Conservation (phyloP, 2,797 vertebrate species). For the Stomatorhinus walkeri region DNA sequence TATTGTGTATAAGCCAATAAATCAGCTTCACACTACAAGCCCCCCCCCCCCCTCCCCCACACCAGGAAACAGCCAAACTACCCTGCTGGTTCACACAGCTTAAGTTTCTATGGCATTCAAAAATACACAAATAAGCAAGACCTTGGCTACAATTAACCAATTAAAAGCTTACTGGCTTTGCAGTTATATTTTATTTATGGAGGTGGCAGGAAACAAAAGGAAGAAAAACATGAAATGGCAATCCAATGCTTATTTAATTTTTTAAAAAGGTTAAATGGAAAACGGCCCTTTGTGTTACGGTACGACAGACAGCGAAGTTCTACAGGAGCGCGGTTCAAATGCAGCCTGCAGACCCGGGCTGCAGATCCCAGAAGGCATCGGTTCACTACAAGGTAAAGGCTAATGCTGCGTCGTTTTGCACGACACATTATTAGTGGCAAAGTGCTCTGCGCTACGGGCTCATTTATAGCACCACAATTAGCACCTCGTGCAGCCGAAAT, state of each 20-base stretch:
- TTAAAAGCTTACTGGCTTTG: background rate
- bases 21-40: background rate
- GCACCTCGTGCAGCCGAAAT: background rate
- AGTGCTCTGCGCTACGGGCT: background rate
- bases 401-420: background rate
- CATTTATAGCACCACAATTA: background rate
- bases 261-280: background rate
- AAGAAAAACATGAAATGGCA: background rate
- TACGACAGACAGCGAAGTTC: background rate
- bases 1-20: background rate
- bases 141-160: background rate
- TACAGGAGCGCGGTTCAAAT: background rate
- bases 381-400: background rate
- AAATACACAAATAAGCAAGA: background rate
- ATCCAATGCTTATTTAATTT: background rate
- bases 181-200: background rate
- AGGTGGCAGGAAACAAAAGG: background rate
- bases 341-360: background rate
- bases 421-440: background rate
- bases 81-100: background rate
- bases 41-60: background rate
- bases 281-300: background rate
- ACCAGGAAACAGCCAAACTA: background rate
- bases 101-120: background rate
- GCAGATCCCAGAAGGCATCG: background rate